phyloP scores from a whole-genome alignment of 2,888 invertebrate species.

The Neoscelio sp. region DNA sequence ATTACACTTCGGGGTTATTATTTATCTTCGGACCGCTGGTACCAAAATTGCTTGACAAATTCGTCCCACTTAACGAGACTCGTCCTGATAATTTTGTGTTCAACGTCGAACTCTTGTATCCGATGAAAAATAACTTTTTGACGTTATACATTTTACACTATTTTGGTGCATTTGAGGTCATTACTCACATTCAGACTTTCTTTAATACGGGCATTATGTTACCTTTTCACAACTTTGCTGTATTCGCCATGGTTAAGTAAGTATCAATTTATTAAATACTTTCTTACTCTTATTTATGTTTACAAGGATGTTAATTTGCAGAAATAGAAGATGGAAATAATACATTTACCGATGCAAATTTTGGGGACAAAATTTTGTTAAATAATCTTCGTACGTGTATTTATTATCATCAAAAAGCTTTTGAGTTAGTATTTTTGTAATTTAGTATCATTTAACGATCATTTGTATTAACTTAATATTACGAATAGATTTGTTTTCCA shows the following conservation, averaged over 20 bases:
- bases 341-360: no score
- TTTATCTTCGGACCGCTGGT: not conserved
- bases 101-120: not conserved
- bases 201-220: slow-evolving; percentile 1
- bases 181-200: slow-evolving; percentile 1
- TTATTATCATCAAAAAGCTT: slow-evolving; percentile 3
- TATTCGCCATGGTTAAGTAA: slow-evolving; percentile 5
- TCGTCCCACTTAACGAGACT: slow-evolving; percentile 1
- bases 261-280: not conserved
- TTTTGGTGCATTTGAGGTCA: not conserved
- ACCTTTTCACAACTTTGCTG: slow-evolving; percentile 16
- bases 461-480: no score
- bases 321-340: not conserved
- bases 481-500: no score
- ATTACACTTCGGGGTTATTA: no score
- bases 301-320: not conserved
- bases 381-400: not conserved
- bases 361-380: no score
- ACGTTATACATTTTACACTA: not conserved
- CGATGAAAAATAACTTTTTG: not conserved
- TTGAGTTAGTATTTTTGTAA: not conserved
- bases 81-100: slow-evolving; percentile 4
- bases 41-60: slow-evolving; percentile 5
- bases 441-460: no score
- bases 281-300: no score